A percentile compares a stretch with the other conserved stretches of the same genome.
Evolutionary conservation across 2,113 vertebrate species (phyloP).

Genomic region (Suncus etruscus): DNA sequence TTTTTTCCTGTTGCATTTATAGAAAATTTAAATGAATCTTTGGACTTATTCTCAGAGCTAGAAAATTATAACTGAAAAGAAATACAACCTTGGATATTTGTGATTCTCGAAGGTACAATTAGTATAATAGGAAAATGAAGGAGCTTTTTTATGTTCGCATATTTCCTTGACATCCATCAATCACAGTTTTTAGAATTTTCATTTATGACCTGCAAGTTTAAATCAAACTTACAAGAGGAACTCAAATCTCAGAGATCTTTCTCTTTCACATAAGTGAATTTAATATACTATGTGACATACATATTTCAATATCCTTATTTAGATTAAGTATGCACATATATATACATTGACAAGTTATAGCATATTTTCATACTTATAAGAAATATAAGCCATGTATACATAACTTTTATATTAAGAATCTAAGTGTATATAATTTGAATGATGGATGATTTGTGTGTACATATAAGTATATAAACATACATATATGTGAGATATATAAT

Average conservation of each 20-base stretch:
- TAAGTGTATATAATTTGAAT: neutral
- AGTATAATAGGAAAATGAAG: conserved; percentile 62
- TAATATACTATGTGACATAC: neutral
- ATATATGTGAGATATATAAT: neutral
- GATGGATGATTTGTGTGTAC: neutral
- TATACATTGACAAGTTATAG: neutral
- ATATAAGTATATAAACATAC: neutral
- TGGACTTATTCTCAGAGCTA: conserved; percentile 72
- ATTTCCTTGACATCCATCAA: neutral
- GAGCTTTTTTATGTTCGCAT: neutral
- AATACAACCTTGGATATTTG: conserved; percentile 41
- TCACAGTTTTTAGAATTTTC: conserved; percentile 56
- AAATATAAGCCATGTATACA: neutral
- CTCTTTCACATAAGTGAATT: neutral
- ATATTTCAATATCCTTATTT: neutral
- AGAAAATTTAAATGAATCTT: conserved; percentile 58
- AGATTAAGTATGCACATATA: neutral
- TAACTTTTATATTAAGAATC: neutral
- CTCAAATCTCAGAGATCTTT: neutral
- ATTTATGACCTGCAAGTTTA: conserved; percentile 36
- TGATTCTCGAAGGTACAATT: conserved; percentile 61
- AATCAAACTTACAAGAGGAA: neutral
- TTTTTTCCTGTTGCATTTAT: conserved; percentile 56
- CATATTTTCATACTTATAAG: neutral
- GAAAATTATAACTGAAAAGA: conserved; percentile 68